Conservation (phyloP, 2,888 invertebrate species). For the Caenorhabditis wallacei region DNA sequence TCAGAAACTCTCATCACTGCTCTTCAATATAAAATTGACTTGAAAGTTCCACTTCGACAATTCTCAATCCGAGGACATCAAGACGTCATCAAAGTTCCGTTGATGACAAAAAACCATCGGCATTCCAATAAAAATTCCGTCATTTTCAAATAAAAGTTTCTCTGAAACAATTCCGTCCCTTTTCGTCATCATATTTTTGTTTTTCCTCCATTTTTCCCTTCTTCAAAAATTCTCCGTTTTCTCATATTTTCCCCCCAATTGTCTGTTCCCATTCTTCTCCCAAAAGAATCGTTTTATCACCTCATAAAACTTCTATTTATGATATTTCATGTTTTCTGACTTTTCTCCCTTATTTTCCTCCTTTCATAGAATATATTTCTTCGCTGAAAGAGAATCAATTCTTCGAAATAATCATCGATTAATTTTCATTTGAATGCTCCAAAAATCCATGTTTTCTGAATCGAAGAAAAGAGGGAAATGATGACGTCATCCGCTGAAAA, state of each 20-base stretch:
- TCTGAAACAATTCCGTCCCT: background rate
- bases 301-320: constrained; percentile 12
- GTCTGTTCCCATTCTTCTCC: background rate
- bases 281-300: constrained; percentile 27
- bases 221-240: background rate
- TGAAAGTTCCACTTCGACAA: too few relatives aligned
- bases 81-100: too few relatives aligned
- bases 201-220: background rate
- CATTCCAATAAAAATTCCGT: too few relatives aligned
- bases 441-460: background rate
- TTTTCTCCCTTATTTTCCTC: background rate
- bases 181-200: constrained; percentile 3
- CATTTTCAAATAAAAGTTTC: too few relatives aligned
- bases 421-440: background rate
- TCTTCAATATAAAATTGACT: too few relatives aligned
- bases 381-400: background rate
- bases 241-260: constrained; percentile 6
- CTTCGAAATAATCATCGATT: constrained; percentile 8
- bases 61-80: too few relatives aligned
- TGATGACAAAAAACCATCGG: too few relatives aligned
- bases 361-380: background rate
- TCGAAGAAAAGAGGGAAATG: background rate
- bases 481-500: background rate
- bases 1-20: too few relatives aligned
- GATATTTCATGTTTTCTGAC: constrained; percentile 15